A percentile compares a stretch with the other conserved stretches of the same genome.
phyloP scores from a whole-genome alignment of 2,888 invertebrate species.

The Callyntrura sp. region DNA sequence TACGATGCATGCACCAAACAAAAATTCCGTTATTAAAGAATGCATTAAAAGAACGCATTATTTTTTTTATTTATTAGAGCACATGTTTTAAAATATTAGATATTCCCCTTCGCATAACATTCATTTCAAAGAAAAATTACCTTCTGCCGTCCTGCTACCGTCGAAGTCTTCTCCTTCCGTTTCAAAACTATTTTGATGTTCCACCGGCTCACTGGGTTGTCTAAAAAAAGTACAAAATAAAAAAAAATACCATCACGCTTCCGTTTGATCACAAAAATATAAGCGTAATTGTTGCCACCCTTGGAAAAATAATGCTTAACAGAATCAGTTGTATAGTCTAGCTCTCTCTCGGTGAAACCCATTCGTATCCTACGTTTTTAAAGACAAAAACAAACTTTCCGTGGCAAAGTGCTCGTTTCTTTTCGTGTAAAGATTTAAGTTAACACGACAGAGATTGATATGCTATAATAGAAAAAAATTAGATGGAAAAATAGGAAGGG shows the following conservation, averaged over 20 bases:
- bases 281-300: not conserved
- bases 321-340: not conserved
- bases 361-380: not conserved
- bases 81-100: no score
- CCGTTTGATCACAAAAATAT: not conserved
- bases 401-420: constrained; percentile 31
- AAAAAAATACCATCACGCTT: no score
- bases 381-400: not conserved
- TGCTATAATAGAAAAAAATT: not conserved
- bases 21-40: no score
- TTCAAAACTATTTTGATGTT: constrained; percentile 80
- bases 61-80: no score
- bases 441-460: constrained; percentile 48
- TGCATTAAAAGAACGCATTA: no score
- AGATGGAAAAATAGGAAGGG: constrained; percentile 11
- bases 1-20: no score
- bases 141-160: constrained; percentile 86
- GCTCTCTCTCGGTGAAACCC: not conserved
- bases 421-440: not conserved
- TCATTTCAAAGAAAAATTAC: constrained; percentile 78
- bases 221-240: constrained; percentile 64
- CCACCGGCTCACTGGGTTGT: constrained; percentile 80
- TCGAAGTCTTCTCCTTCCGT: constrained; percentile 85
- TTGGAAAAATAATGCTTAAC: not conserved
- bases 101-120: no score